Base-by-base conservation (phyloP, 1,140 invertebrate genomes). In the Drosophila arizonae region DNA sequence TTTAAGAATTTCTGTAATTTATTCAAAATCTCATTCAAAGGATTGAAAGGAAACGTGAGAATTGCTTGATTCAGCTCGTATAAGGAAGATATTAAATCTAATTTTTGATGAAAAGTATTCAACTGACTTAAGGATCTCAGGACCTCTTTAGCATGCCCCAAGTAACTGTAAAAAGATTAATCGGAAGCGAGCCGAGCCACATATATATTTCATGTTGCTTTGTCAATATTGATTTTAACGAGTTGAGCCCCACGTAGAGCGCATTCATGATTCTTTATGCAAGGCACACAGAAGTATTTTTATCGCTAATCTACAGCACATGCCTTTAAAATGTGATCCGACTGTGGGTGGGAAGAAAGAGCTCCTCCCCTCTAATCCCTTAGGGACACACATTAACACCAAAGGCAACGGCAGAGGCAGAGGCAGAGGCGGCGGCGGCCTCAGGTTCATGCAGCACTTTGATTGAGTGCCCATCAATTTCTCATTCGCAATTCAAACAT, bases 391-490 rank as follows among this genome's bases (percentile, higher is more conserved):
- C 78, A 85, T 85, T 85, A 85, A 66, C 81, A 81, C 81, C 65
- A 21, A 64, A 33, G 13, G 21, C 8, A 48, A 10, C 36, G 28
- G 48, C 48, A 15, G 17, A 43, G 26, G 26, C 26, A 30, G 6
- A 6, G 28, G 28, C 4, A 30, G 6, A 4, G 28, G 36, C 36
- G 13, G 15, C 6, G 45, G 11, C 30, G 30, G 48, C 48, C 43
- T 57, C 50, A 66, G 65, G 61, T 68, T 61, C 77, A 61, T 61
- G 66, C 72, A 75, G 71, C 80, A 87, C 80, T 82, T 84, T 88
- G 84, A 88, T 88, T 84, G 84, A 88, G 84, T 84, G 79, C 73
- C 84, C 85, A 88, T 88, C 84, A 88, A 88, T 88, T 88, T 80
- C 84, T 88, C 84, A 87, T 87, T 88, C 76, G 82, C 76, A 87